Evolutionary conservation across 2,888 invertebrate species (phyloP).

Genomic region (Macaria liturata): DNA sequence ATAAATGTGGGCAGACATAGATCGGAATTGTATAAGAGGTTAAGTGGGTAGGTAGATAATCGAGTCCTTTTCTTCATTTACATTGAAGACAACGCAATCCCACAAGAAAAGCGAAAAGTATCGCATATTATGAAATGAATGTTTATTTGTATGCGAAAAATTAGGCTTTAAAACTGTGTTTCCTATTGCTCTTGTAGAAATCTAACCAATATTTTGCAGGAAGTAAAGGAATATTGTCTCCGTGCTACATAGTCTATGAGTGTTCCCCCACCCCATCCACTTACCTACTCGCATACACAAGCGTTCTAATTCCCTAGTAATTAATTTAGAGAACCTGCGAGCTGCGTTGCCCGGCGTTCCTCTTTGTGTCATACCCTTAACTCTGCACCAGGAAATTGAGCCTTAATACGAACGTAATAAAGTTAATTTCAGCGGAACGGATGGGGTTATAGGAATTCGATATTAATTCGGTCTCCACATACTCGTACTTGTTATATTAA

Average conservation of each 20-base stretch:
- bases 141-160: no score
- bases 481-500: slow-evolving; percentile 11
- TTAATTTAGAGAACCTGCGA: slow-evolving; percentile 38
- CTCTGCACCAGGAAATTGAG: slow-evolving; percentile 17
- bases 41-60: no score
- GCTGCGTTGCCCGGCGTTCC: slow-evolving; percentile 23
- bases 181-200: no score
- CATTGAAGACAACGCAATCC: no score
- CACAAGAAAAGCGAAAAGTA: no score
- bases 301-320: slow-evolving; percentile 37
- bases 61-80: no score
- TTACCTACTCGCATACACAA: slow-evolving; percentile 16
- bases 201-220: no score
- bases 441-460: slow-evolving; percentile 23
- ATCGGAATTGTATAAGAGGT: no score
- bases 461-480: slow-evolving; percentile 30
- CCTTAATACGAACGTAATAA: slow-evolving; percentile 18
- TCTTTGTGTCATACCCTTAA: slow-evolving; percentile 25
- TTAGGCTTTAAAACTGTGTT: no score
- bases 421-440: slow-evolving; percentile 13
- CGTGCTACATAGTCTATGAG: not conserved
- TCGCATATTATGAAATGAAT: no score
- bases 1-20: no score
- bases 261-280: slow-evolving; percentile 6
- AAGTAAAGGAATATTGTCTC: no score